Conservation (phyloP, 2,888 invertebrate species). For the Sinopyrophorus schimmeli region DNA sequence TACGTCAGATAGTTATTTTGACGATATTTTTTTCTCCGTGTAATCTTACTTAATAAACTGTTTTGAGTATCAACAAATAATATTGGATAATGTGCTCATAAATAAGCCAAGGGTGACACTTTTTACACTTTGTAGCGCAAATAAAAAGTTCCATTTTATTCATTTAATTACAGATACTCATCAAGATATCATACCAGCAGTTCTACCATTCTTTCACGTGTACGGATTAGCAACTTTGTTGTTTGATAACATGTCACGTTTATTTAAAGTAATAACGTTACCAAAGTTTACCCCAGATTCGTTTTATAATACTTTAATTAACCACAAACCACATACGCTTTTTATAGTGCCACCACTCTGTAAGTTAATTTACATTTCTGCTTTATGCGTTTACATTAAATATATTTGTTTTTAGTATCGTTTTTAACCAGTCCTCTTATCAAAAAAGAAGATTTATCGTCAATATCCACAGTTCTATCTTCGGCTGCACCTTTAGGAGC, state of each 20-base stretch:
- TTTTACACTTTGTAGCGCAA: no score
- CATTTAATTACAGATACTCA: slow-evolving; percentile 51
- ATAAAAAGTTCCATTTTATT: neutral
- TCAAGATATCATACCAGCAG: slow-evolving; percentile 68
- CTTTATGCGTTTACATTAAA: neutral
- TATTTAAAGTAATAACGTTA: slow-evolving; percentile 69
- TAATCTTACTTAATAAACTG: no score
- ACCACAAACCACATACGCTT: slow-evolving; percentile 64
- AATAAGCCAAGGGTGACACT: no score
- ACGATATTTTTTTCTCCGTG: no score
- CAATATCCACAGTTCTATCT: slow-evolving; percentile 52
- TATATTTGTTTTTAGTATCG: slow-evolving; percentile 60
- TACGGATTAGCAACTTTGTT: slow-evolving; percentile 64
- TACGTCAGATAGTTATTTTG: no score
- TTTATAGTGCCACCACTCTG: slow-evolving; percentile 81
- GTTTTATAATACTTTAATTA: slow-evolving; percentile 67
- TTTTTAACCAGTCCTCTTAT: slow-evolving; percentile 58
- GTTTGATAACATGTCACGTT: slow-evolving; percentile 44
- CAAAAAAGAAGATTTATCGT: slow-evolving; percentile 54
- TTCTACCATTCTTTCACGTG: slow-evolving; percentile 83
- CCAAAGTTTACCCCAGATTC: slow-evolving; percentile 73
- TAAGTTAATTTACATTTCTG: slow-evolving; percentile 49
- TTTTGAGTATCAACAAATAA: no score
- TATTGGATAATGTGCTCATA: no score
- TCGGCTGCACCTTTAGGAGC: slow-evolving; percentile 58